Evolutionary conservation across 2,797 vertebrate genomes (phyloP).

Genomic region (Harpagifer antarcticus): DNA sequence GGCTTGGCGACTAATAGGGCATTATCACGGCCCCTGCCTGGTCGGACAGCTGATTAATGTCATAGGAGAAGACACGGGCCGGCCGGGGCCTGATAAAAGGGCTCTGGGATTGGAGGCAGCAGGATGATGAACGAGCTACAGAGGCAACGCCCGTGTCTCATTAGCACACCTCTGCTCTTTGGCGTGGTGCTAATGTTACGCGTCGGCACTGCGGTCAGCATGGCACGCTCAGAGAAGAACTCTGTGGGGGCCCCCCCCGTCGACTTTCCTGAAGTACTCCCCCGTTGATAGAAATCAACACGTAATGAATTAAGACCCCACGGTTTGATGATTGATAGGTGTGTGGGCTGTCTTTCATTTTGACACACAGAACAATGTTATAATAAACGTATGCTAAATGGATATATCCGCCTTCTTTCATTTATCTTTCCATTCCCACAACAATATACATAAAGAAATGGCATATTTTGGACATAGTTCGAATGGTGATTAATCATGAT

Average conservation of each 20-base stretch:
- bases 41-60: constrained; percentile 79
- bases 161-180: constrained; percentile 67
- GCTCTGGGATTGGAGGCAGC: constrained; percentile 65
- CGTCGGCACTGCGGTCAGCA: constrained; percentile 32
- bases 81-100: constrained; percentile 70
- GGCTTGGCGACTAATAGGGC: constrained; percentile 74
- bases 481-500: no score
- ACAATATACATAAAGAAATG: no score
- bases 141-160: constrained; percentile 70
- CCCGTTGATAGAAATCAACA: no score
- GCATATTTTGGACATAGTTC: no score
- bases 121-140: constrained; percentile 79
- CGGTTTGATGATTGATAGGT: no score
- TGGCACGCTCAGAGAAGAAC: constrained; percentile 19
- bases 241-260: not conserved
- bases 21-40: constrained; percentile 74
- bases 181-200: constrained; percentile 74
- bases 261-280: no score
- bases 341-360: no score
- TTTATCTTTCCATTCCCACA: no score
- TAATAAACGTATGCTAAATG: no score
- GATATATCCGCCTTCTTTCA: no score
- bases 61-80: constrained; percentile 59
- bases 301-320: no score
- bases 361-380: no score